These are phyloP conservation scores for Hyles euphorbiae DNA, from an alignment of 1,140 invertebrate genomes.

Conservation along the genomic window DNA sequence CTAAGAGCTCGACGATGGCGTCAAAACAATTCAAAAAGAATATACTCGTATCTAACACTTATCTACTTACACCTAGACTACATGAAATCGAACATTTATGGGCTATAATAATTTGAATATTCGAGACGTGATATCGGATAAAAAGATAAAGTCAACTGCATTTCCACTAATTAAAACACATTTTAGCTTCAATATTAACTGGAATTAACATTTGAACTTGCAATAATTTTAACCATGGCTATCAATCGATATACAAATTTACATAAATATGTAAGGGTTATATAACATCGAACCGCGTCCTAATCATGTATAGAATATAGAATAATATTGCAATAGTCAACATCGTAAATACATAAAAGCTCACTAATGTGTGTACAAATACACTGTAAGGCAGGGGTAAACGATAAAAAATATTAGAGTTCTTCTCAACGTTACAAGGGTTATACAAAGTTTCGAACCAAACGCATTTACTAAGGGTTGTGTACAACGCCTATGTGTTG, in stretches of 20 bases:
- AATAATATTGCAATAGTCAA: constrained; percentile 67
- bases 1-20: constrained; percentile 25
- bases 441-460: constrained; percentile 20
- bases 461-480: constrained; percentile 12
- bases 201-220: constrained; percentile 1
- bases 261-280: background rate
- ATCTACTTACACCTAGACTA: constrained; percentile 54
- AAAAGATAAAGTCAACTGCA: constrained; percentile 25
- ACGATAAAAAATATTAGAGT: constrained; percentile 63
- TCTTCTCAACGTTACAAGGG: constrained; percentile 33
- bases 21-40: constrained; percentile 20
- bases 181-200: background rate
- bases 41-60: constrained; percentile 52
- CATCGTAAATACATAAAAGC: constrained; percentile 71
- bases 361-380: constrained; percentile 48
- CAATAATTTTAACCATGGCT: background rate
- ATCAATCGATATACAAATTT: constrained; percentile 2
- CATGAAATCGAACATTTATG: constrained; percentile 58
- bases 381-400: constrained; percentile 51
- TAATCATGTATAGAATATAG: constrained; percentile 36
- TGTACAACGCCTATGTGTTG: constrained; percentile 14
- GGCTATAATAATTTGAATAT: constrained; percentile 43
- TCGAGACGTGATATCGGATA: constrained; percentile 33
- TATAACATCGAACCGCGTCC: constrained; percentile 25
- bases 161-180: constrained; percentile 6